A percentile compares a stretch with the other conserved stretches of the same genome.
Conservation (phyloP, 2,113 vertebrate genomes). For the Tympanuchus pallidicinctus region DNA sequence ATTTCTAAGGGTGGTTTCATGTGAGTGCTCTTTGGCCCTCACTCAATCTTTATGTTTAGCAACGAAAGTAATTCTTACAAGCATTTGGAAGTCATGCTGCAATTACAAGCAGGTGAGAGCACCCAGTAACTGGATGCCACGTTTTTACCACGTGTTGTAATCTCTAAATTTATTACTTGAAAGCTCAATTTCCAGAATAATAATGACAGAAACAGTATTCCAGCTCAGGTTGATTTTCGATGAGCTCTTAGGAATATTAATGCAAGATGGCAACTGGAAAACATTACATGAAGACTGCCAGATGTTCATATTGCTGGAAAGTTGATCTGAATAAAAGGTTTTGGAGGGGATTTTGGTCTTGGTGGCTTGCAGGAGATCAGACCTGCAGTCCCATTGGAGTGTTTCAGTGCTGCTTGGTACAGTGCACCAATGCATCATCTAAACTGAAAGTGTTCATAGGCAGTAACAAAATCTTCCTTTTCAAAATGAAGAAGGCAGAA, state of each 20-base stretch:
- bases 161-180: neutral
- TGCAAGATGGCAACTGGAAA: neutral
- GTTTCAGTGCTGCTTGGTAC: neutral
- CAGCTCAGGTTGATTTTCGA: neutral
- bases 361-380: neutral
- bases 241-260: neutral
- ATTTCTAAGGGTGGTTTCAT: neutral
- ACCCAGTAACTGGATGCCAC: neutral
- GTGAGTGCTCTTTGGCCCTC: neutral
- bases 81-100: neutral
- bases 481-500: neutral
- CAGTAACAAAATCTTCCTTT: neutral
- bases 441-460: neutral
- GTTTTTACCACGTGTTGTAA: accelerated
- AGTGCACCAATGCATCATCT: neutral
- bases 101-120: neutral
- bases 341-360: neutral
- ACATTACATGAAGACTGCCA: neutral
- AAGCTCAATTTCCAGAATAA: neutral
- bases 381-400: neutral
- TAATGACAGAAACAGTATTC: neutral
- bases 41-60: neutral
- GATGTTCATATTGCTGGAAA: neutral
- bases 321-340: neutral
- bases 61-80: neutral